Evolutionary conservation across 2,888 invertebrate genomes (phyloP).

Genomic region (Eupithecia tripunctaria): DNA sequence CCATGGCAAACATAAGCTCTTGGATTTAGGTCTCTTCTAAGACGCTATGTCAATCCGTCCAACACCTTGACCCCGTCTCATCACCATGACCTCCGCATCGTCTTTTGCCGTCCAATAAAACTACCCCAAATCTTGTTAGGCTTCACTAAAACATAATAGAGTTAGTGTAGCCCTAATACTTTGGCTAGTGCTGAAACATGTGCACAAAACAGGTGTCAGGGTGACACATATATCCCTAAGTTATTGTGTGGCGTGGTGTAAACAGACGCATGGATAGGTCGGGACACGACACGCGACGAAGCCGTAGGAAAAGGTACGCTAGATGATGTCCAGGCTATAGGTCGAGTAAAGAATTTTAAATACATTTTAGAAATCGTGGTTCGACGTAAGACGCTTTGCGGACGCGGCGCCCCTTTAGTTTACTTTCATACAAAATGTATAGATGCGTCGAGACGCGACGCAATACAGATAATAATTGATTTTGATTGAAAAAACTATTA

Average conservation of each 20-base stretch:
- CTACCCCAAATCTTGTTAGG: neutral
- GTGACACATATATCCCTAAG: constrained; percentile 29
- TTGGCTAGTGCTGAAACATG: constrained; percentile 17
- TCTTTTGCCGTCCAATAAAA: neutral
- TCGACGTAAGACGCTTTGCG: too few species aligned
- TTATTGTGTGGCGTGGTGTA: constrained; percentile 48
- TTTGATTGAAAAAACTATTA: too few species aligned
- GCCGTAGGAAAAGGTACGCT: constrained; percentile 38
- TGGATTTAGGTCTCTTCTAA: neutral
- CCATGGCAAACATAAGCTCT: neutral
- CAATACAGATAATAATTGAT: too few species aligned
- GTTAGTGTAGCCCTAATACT: neutral
- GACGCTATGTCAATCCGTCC: neutral
- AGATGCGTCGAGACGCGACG: too few species aligned
- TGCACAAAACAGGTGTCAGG: constrained; percentile 17
- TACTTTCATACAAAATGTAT: too few species aligned
- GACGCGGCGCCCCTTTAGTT: too few species aligned
- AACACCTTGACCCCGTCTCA: neutral
- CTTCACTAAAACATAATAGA: constrained; percentile 1
- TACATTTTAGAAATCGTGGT: too few species aligned
- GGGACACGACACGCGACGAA: constrained; percentile 47
- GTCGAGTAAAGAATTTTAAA: too few species aligned
- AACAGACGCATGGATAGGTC: constrained; percentile 52
- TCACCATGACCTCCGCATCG: neutral
- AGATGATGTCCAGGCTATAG: too few species aligned